These are phyloP conservation scores for Silurus asotus DNA, from an alignment of 2,113 vertebrate species.

Conservation along the genomic window DNA sequence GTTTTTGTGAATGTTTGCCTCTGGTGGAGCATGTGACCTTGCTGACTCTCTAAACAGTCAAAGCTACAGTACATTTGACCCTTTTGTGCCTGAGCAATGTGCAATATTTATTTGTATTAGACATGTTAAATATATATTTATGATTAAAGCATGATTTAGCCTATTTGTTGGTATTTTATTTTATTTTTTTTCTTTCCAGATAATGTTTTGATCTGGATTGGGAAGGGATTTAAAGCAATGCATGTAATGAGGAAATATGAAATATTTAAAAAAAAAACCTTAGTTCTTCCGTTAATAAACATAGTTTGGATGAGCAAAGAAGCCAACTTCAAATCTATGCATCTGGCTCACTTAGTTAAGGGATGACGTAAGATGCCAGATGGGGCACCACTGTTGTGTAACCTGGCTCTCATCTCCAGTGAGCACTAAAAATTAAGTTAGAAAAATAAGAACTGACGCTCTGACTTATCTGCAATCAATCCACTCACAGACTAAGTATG, in stretches of 20 bases:
- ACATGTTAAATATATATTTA: slow-evolving; percentile 68
- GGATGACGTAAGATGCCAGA: neutral
- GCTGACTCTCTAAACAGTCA: slow-evolving; percentile 57
- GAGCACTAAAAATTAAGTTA: neutral
- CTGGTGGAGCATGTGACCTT: slow-evolving; percentile 61
- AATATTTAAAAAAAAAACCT: neutral
- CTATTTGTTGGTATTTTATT: slow-evolving; percentile 14
- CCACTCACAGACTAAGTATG: slow-evolving; percentile 4
- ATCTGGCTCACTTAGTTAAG: neutral
- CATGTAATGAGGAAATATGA: neutral
- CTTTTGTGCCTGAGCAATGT: slow-evolving; percentile 76
- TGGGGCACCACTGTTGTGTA: slow-evolving; percentile 32
- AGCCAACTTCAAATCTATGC: too few relatives aligned
- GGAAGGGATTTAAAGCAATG: neutral
- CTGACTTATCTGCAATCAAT: neutral
- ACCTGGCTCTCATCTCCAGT: neutral
- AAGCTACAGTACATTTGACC: slow-evolving; percentile 63
- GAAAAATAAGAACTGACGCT: neutral
- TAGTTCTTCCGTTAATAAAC: neutral
- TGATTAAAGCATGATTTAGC: slow-evolving; percentile 77
- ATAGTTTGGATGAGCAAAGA: neutral
- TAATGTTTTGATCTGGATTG: neutral
- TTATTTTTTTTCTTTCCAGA: neutral
- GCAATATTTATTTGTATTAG: slow-evolving; percentile 74
- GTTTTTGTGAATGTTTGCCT: slow-evolving; percentile 59